phyloP scores from a whole-genome alignment of 2,888 invertebrate species.

The Orthosia gothica region DNA sequence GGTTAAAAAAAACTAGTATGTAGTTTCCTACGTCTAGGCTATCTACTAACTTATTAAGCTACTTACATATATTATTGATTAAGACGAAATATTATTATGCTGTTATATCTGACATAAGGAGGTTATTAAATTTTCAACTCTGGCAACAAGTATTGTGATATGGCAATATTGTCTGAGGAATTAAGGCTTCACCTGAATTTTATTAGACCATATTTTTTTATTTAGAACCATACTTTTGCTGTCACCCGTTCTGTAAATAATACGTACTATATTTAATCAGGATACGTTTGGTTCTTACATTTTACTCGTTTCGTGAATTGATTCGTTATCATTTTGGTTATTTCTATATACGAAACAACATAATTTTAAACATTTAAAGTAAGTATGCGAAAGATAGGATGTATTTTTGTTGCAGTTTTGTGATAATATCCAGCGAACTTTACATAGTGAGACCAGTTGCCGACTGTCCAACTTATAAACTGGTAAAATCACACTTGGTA shows the following conservation, averaged over 20 bases:
- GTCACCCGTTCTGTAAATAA: constrained; percentile 56
- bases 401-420: no score
- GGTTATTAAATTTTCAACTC: constrained; percentile 54
- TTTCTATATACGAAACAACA: not conserved
- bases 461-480: no score
- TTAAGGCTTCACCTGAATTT: constrained; percentile 67
- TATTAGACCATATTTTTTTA: constrained; percentile 66
- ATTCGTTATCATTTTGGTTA: constrained; percentile 2
- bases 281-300: constrained; percentile 1
- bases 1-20: no score
- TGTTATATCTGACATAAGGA: constrained; percentile 17
- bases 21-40: no score
- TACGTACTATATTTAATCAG: constrained; percentile 46
- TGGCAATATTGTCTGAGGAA: constrained; percentile 46
- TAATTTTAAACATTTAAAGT: not conserved
- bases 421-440: not conserved
- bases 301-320: constrained; percentile 32
- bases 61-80: no score
- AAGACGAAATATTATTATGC: no score
- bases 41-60: no score
- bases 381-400: not conserved
- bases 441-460: not conserved
- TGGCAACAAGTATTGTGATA: constrained; percentile 52
- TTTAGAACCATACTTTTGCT: constrained; percentile 65
- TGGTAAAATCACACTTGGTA: no score